These are phyloP conservation scores for Eremophila alpestris DNA, from an alignment of 2,797 vertebrate species.

Conservation along the genomic window DNA sequence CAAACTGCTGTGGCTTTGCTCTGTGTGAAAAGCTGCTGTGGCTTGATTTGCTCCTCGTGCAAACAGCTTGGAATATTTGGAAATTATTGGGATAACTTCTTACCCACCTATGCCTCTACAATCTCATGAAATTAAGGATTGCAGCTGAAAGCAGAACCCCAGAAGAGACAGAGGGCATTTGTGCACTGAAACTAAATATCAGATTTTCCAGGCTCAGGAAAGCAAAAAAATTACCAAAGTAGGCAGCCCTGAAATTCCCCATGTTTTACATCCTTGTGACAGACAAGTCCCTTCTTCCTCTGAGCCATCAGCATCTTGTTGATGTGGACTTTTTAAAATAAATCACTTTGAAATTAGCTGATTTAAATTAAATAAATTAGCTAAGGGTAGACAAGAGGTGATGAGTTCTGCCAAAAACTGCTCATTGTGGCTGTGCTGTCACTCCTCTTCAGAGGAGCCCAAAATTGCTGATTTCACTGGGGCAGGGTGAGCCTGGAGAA, in stretches of 20 bases:
- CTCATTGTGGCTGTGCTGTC: not conserved
- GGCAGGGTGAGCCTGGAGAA: not conserved
- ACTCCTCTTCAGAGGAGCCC: not conserved
- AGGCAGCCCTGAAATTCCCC: not conserved
- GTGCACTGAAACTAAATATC: not conserved
- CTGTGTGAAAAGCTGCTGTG: not conserved
- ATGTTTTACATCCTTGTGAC: not conserved
- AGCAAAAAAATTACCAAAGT: not conserved
- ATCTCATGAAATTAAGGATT: not conserved
- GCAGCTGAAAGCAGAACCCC: not conserved
- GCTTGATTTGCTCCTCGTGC: not conserved
- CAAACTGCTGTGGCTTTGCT: not conserved
- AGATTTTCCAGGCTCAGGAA: not conserved
- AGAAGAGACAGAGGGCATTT: not conserved
- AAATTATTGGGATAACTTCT: not conserved
- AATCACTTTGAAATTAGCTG: not conserved
- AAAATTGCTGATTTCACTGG: not conserved
- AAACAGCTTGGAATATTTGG: not conserved
- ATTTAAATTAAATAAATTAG: too few relatives aligned
- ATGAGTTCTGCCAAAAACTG: not conserved
- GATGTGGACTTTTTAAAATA: not conserved
- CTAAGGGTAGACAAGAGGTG: not conserved
- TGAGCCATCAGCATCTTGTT: not conserved
- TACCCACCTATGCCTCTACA: not conserved
- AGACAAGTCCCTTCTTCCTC: not conserved